phyloP scores from a whole-genome alignment of 2,797 vertebrate species.

The Phrynocephalus forsythii region DNA sequence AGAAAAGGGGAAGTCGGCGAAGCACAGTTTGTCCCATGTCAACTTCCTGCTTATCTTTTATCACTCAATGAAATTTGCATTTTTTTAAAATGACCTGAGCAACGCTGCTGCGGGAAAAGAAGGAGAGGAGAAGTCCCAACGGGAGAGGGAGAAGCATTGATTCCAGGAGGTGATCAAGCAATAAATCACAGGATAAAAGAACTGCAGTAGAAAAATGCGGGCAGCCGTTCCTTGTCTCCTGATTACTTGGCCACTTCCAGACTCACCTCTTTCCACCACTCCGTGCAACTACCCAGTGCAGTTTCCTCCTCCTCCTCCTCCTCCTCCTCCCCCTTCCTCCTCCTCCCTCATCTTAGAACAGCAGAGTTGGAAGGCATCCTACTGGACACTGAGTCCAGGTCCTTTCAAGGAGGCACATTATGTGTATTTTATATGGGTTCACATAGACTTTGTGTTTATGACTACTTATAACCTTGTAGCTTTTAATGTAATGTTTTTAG shows the following conservation, averaged over 20 bases:
- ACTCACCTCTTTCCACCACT: conserved; percentile 42
- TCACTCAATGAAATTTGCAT: not conserved
- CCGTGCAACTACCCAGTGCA: conserved; percentile 6
- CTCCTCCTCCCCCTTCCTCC: no score
- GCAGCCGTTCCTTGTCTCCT: not conserved
- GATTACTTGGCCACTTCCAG: conserved; percentile 25
- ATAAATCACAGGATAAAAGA: conserved; percentile 19
- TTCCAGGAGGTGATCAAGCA: not conserved
- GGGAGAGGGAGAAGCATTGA: conserved; percentile 4
- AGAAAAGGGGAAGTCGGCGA: not conserved
- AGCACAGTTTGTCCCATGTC: not conserved
- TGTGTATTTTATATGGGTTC: no score
- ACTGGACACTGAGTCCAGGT: no score
- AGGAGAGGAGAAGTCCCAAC: conserved; percentile 9
- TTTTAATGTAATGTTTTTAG: no score
- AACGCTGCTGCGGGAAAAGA: not conserved
- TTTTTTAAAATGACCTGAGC: no score
- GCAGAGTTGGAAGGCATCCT: no score
- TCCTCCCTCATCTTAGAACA: no score
- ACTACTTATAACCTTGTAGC: no score
- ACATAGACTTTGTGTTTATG: no score
- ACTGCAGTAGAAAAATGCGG: conserved; percentile 11
- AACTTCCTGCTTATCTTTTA: not conserved
- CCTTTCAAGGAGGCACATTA: no score
- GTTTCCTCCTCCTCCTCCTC: no score